phyloP scores from a whole-genome alignment of 30 jellyfish, hydroid and myxozoan genomes.

The Aurelia sp. region DNA sequence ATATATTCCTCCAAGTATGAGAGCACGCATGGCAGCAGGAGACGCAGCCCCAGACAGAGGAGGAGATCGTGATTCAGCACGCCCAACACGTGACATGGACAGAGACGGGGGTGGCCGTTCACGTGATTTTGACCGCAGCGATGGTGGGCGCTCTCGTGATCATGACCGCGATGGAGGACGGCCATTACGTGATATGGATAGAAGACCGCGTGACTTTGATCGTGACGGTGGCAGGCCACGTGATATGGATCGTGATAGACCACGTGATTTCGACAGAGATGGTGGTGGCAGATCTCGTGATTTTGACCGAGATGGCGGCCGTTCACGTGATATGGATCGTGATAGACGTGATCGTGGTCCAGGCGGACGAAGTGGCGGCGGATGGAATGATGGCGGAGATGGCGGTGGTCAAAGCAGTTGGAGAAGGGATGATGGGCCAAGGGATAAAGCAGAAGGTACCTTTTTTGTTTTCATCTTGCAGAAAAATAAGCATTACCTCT shows the following conservation, averaged over 20 bases:
- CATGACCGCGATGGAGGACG: conserved; percentile 62
- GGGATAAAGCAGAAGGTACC: conserved; percentile 72
- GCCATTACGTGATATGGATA: conserved; percentile 56
- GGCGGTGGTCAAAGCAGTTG: conserved; percentile 54
- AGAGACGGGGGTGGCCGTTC: conserved; percentile 29
- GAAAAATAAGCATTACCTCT: no score
- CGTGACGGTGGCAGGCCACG: conserved; percentile 68
- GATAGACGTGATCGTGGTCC: conserved; percentile 66
- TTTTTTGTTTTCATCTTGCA: background rate
- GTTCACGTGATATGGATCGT: conserved; percentile 60
- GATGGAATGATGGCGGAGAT: conserved; percentile 83
- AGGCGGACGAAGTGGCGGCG: conserved; percentile 74
- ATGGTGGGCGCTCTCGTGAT: conserved; percentile 54
- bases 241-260: conserved; percentile 61
- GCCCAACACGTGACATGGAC: background rate
- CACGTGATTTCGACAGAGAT: conserved; percentile 64
- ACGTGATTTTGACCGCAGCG: conserved; percentile 50
- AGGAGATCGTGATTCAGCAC: conserved; percentile 5
- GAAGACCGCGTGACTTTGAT: conserved; percentile 55
- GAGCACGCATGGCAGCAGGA: conserved; percentile 57
- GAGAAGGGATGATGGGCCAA: conserved; percentile 77
- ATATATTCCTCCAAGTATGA: conserved; percentile 82
- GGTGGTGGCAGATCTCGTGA: conserved; percentile 60
- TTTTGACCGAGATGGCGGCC: conserved; percentile 64
- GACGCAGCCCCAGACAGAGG: conserved; percentile 46